Base-by-base conservation (phyloP, 2,888 invertebrate species). In the Trissoscelio sp. region DNA sequence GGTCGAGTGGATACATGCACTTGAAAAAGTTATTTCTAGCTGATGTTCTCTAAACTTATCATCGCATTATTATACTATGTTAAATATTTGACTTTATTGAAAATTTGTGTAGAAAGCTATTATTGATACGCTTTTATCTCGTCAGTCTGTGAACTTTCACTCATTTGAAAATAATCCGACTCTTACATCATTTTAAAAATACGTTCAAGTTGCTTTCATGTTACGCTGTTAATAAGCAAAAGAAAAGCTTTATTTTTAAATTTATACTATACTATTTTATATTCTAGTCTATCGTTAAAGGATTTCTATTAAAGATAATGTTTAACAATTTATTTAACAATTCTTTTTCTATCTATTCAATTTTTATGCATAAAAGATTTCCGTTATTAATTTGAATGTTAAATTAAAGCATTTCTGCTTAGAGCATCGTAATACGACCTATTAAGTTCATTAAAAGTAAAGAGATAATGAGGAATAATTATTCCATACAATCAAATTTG, bases 11-110 rank as follows among this genome's bases (percentile, higher is more conserved):
- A 81, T 81, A 58, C 79, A 83, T 88, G 89, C 87, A 87, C 90
- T 90, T 90, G 89, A 89, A 89, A 88, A 86, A 87, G 88, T 86
- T 90, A 90, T 90, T 89, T 89, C 81, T 77, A 85, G 84, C 80
- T 53, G 14, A 22, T 57, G 64, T 80, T 73, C 66, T 60, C 81
- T 74, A 83, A 83, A 79, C 81, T 82, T 85, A 79, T 66, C 80
- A 20, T 51, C 9, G 6, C n/a, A 14, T 60, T 78, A 57, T 79
- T 66, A 18, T 16, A 31, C 62, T 46, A 37, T 7, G 3, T 14
- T 39, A 57, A 75, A 60, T 60, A 60, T 60, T 69, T 34, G 37
- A 37, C 6, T 55, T 31, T 53, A 53, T 53, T 7, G 31, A 53
- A 16, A 53, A 53, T 12, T 37, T 28, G 1, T 57, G 14, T 51